Evolutionary conservation across 2,888 invertebrate species (phyloP).

Genomic region (Stenchaetothrips biformis): DNA sequence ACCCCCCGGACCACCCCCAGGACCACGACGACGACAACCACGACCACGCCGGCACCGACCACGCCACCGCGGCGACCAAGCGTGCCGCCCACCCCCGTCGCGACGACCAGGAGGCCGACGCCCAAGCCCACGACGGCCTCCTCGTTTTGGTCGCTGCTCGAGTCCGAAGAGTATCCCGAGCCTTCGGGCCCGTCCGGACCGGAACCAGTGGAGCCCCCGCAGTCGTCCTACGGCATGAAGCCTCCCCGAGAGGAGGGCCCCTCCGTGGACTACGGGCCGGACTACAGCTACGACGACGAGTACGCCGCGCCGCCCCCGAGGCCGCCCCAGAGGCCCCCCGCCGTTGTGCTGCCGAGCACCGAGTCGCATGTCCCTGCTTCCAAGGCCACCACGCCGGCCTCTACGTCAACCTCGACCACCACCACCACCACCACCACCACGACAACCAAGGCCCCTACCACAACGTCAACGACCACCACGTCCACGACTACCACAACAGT

Average conservation of each 20-base stretch:
- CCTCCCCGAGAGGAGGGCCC: slow-evolving; percentile 6
- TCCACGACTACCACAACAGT: not conserved
- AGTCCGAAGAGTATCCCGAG: slow-evolving; percentile 3
- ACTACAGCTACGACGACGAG: slow-evolving; percentile 21
- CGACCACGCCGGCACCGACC: slow-evolving; percentile 37
- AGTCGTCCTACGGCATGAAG: not conserved
- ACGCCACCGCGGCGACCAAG: slow-evolving; percentile 27
- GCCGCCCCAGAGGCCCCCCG: not conserved
- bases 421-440: slow-evolving; percentile 26
- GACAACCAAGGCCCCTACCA: slow-evolving; percentile 24
- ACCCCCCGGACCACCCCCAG: slow-evolving; percentile 34
- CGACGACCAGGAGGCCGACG: not conserved
- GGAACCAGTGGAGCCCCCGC: not conserved
- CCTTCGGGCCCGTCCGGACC: not conserved
- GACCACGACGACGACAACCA: slow-evolving; percentile 37
- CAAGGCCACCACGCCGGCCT: slow-evolving; percentile 28
- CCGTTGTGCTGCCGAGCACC: not conserved
- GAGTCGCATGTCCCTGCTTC: not conserved
- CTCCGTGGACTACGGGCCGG: not conserved
- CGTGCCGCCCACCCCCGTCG: too few relatives aligned
- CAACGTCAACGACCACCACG: not conserved
- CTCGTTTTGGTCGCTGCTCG: slow-evolving; percentile 2
- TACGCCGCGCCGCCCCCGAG: not conserved
- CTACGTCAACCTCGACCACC: slow-evolving; percentile 26
- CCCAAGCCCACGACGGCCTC: slow-evolving; percentile 12